Conservation (phyloP, 2,113 vertebrate genomes). For the Probosciger aterrimus region DNA sequence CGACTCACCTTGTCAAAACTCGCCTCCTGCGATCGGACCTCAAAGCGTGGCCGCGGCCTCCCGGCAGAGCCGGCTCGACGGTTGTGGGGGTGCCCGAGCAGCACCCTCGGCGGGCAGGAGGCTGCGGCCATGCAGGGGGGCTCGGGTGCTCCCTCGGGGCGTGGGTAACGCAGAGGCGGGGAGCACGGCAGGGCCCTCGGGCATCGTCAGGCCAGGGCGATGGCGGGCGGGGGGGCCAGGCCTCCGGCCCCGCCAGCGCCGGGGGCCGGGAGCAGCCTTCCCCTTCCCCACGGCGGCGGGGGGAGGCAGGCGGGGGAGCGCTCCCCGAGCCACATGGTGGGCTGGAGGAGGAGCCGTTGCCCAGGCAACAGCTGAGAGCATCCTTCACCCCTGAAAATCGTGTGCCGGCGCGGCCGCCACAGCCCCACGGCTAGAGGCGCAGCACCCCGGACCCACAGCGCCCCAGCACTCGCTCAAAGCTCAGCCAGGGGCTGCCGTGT, state of each 20-base stretch:
- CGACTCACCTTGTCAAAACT: slow-evolving; percentile 34
- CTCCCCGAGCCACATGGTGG: slow-evolving; percentile 52
- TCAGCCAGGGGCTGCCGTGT: accelerated
- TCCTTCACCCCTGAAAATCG: slow-evolving; percentile 51
- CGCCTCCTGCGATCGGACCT: neutral
- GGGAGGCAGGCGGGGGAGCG: slow-evolving; percentile 43
- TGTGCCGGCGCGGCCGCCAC: neutral
- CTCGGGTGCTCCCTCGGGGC: neutral
- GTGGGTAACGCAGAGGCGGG: neutral
- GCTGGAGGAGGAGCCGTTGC: slow-evolving; percentile 63
- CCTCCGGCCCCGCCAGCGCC: slow-evolving; percentile 18
- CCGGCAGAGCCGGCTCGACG: neutral
- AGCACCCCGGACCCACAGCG: neutral
- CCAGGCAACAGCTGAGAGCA: slow-evolving; percentile 65
- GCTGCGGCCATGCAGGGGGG: slow-evolving; percentile 35
- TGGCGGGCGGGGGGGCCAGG: neutral
- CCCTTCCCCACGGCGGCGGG: slow-evolving; percentile 38
- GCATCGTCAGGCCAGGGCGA: neutral
- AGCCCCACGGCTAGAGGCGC: neutral
- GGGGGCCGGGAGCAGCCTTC: slow-evolving; percentile 55
- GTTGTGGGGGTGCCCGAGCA: neutral
- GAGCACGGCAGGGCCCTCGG: neutral
- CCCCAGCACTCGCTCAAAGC: neutral
- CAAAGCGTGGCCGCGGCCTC: neutral
- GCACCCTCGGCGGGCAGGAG: neutral